phyloP scores from a whole-genome alignment of 2,888 invertebrate genomes.

The Seira ritae region DNA sequence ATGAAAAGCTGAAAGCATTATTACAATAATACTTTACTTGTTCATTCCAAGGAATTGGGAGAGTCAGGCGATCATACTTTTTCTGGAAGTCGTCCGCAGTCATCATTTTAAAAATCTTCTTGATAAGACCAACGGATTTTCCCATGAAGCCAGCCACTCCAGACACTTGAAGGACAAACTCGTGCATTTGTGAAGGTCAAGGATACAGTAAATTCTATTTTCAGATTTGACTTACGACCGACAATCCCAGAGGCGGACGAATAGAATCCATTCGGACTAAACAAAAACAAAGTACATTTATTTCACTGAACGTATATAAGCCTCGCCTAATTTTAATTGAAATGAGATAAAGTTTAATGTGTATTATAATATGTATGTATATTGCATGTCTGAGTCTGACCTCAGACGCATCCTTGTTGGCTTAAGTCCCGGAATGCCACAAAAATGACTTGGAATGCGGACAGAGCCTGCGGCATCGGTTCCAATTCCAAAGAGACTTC shows the following conservation, averaged over 20 bases:
- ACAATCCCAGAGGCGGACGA: slow-evolving; percentile 37
- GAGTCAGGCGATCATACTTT: slow-evolving; percentile 73
- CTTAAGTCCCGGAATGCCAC: slow-evolving; percentile 77
- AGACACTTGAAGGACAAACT: too few species aligned
- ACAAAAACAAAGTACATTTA: slow-evolving; percentile 25
- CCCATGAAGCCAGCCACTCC: slow-evolving; percentile 75
- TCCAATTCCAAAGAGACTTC: slow-evolving; percentile 76
- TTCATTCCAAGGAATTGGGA: slow-evolving; percentile 75
- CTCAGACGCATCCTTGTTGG: slow-evolving; percentile 75
- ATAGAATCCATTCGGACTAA: slow-evolving; percentile 51
- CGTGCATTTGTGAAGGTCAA: too few species aligned
- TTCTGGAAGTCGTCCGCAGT: slow-evolving; percentile 65
- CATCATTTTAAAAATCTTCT: slow-evolving; percentile 74
- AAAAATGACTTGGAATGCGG: slow-evolving; percentile 77
- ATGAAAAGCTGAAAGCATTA: too few species aligned
- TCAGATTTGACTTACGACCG: slow-evolving; percentile 67
- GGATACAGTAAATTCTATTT: too few species aligned
- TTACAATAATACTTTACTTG: too few species aligned
- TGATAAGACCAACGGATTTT: slow-evolving; percentile 74
- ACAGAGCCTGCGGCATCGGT: slow-evolving; percentile 77
- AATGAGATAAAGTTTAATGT: too few species aligned
- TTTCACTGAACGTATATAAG: too few species aligned
- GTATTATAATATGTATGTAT: too few species aligned
- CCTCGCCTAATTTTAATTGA: too few species aligned
- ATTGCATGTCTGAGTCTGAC: too few species aligned